A percentile compares a stretch with the other conserved stretches of the same genome.
Evolutionary conservation across 2,797 vertebrate species (phyloP).

Genomic region (Myiotriccus ornatus): DNA sequence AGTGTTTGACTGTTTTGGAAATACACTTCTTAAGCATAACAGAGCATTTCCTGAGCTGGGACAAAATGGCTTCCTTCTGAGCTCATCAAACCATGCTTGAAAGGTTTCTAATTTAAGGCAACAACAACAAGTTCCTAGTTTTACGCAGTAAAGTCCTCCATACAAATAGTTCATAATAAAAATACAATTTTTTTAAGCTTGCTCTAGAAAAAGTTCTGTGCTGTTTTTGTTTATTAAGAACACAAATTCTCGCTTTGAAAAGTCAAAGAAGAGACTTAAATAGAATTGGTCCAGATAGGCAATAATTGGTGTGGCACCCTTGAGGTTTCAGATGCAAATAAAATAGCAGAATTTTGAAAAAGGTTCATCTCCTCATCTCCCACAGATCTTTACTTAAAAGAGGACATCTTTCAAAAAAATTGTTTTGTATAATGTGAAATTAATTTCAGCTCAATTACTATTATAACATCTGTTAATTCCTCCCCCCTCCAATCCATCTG

Average conservation of each 20-base stretch:
- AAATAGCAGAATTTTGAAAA: background rate
- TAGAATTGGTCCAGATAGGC: background rate
- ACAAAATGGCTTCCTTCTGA: background rate
- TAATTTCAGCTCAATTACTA: conserved; percentile 26
- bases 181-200: background rate
- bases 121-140: background rate
- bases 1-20: background rate
- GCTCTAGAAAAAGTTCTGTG: background rate
- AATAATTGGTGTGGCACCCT: background rate
- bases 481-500: background rate
- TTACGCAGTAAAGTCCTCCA: background rate
- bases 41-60: background rate
- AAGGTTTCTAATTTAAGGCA: background rate
- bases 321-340: background rate
- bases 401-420: background rate
- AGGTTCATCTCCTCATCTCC: background rate
- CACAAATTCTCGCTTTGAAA: background rate
- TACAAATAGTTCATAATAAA: background rate
- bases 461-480: background rate
- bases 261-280: background rate
- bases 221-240: background rate
- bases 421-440: background rate
- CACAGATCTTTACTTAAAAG: background rate
- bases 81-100: background rate
- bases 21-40: background rate